Base-by-base conservation (phyloP, 37 sponge, comb jelly and placozoan genomes). In the Bolinopsis microptera region DNA sequence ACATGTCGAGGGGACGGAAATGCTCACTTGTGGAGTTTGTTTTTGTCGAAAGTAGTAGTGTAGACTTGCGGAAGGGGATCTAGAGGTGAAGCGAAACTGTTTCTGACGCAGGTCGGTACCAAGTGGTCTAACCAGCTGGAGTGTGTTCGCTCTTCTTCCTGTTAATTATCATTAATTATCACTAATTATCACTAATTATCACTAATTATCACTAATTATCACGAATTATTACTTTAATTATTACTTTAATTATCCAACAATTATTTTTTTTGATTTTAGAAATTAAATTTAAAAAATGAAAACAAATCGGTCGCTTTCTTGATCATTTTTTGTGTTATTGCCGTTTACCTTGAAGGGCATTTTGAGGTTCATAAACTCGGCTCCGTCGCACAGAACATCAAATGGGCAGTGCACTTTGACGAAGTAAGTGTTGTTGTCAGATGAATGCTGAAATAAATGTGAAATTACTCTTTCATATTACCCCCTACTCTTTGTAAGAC, bases 381-480 rank as follows among this genome's bases (percentile, higher is more conserved):
- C 90, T 25, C 90, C 90, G 30, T 86, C 90, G 39, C 90, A 86
- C 90, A 86, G 22, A 27, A 86, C 90, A 40, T 86, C 90, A 38
- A 86, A 86, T 1, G 90, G 90, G 28, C 90, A 86, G 26, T 86
- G 90, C 8, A 86, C 36, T 48, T 86, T 86, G 0, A 86, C 90
- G 39, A 86, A 86, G 90, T 86, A 86, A 3, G 90, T 86, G 30
- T 86, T 86, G 31, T 86, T 86, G 48, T 86, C 90, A 21, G 90
- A 86, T 23, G 90, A 86, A 48, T 86, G 90, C 61, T 77, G 80
- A 77, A 35, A 35, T 32, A 32, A 34, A 70, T 25, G 27, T n/a
- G n/a, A n/a, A n/a, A n/a, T n/a, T n/a, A n/a, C n/a, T n/a, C n/a
- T n/a, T n/a, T n/a, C n/a, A n/a, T n/a, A n/a, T n/a, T n/a, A n/a